Percentiles rank a stretch among this genome's conserved stretches.
Conservation (phyloP, 2,797 vertebrate species). For the Muraenolepis orangiensis region DNA sequence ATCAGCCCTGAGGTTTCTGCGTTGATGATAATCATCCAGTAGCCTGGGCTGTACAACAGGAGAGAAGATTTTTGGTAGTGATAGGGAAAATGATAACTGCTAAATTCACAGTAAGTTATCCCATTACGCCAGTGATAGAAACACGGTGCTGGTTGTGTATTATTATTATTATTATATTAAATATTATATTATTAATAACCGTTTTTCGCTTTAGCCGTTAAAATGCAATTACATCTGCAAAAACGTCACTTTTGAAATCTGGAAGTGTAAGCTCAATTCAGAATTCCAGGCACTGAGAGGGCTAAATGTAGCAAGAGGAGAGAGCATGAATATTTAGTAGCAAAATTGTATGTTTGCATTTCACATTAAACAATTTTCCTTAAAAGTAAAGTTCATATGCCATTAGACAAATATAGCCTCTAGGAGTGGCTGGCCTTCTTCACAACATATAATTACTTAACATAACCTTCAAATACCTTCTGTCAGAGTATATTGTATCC, state of each 20-base stretch:
- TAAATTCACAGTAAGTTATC: conserved; percentile 28
- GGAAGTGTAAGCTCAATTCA: neutral
- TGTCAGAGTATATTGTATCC: no score
- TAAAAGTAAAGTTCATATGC: neutral
- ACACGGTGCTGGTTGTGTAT: neutral
- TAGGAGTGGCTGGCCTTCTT: no score
- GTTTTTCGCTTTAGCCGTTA: no score
- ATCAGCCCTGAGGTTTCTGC: conserved; percentile 22
- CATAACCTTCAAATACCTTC: no score
- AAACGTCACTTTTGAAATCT: neutral
- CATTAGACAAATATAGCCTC: neutral
- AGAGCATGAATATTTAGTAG: neutral
- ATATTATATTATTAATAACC: no score
- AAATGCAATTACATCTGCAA: no score
- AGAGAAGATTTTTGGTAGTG: neutral
- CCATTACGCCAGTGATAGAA: neutral
- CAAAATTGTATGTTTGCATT: neutral
- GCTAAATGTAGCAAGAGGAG: neutral
- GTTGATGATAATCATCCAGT: conserved; percentile 33
- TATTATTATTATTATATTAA: neutral
- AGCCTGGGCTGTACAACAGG: conserved; percentile 23
- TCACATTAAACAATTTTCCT: neutral
- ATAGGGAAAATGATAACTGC: conserved; percentile 11
- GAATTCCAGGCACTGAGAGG: neutral
- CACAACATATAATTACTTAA: no score